Conservation (phyloP, 2,888 invertebrate species). For the Drosophila falleni region DNA sequence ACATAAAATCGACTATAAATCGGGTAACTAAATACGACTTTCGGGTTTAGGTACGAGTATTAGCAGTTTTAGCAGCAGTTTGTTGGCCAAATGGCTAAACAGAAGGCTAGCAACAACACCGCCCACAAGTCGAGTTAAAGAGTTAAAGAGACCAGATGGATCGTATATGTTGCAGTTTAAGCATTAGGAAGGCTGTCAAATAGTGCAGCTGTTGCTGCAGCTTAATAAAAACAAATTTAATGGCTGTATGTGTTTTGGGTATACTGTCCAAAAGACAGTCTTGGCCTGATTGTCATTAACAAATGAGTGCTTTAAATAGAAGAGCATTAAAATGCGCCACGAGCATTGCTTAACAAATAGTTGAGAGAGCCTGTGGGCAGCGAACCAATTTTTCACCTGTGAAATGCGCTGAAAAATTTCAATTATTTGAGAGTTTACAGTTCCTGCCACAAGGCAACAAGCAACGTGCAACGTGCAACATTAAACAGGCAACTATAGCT, state of each 20-base stretch:
- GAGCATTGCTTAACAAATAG: slow-evolving; percentile 52
- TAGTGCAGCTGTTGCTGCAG: slow-evolving; percentile 30
- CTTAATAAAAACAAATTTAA: slow-evolving; percentile 36
- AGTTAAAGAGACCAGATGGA: slow-evolving; percentile 8
- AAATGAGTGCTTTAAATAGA: slow-evolving; percentile 52
- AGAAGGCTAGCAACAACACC: slow-evolving; percentile 29
- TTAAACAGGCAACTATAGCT: slow-evolving; percentile 18
- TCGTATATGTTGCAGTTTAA: slow-evolving; percentile 22
- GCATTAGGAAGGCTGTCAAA: slow-evolving; percentile 23
- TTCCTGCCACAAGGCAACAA: slow-evolving; percentile 3
- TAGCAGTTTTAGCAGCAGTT: slow-evolving; percentile 7
- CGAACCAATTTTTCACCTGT: slow-evolving; percentile 62
- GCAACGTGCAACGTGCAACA: slow-evolving; percentile 16
- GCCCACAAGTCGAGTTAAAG: slow-evolving; percentile 40
- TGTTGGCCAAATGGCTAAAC: slow-evolving; percentile 8
- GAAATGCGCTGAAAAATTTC: slow-evolving; percentile 60
- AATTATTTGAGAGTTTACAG: slow-evolving; percentile 62
- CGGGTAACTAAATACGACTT: slow-evolving; percentile 8
- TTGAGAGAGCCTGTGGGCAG: slow-evolving; percentile 20
- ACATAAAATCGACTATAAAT: slow-evolving; percentile 24
- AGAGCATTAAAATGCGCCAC: slow-evolving; percentile 51
- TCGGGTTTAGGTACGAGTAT: slow-evolving; percentile 8
- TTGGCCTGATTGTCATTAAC: slow-evolving; percentile 61
- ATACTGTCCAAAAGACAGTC: slow-evolving; percentile 4
- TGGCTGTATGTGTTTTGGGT: slow-evolving; percentile 1